Evolutionary conservation across 2,888 invertebrate genomes (phyloP), one percentile per base, ranked within the genome.

Genomic region (Dugesia japonica): DNA sequence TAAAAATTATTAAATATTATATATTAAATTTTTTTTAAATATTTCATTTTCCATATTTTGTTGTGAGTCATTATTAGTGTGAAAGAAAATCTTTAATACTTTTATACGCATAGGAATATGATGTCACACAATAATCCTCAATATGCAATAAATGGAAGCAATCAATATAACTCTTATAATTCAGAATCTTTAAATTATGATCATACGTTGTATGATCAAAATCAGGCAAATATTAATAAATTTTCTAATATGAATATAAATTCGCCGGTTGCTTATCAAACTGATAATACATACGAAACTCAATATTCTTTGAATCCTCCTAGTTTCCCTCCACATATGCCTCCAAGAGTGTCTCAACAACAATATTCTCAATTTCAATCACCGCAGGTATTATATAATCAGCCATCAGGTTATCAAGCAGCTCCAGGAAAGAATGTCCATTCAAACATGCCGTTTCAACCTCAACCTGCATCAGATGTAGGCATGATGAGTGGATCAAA

Each of bases 121-220:
- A 56, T 56, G 56, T 56, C 56, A 56, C 56, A 56, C 20, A 56
- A 56, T 56, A 56, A 56, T 56, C 56, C 56, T 56, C 56, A 56
- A 56, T 56, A 56, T n/a, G n/a, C 56, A 20, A 56, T 56, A 13
- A 56, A 56, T 56, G 56, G 56, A 56, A 56, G 17, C 56, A 56
- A 4, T 56, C 56, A 56, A 56, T 56, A 56, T 56, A n/a, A 4
- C 17, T n/a, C 56, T 9, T 56, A 56, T 56, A 56, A n/a, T 38
- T 17, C 38, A 38, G 38, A 38, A 38, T 9, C 17, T 38, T 17
- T 13, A 13, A 9, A 38, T 13, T 38, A 38, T 38, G 38, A 38
- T 38, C 9, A 38, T 38, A 13, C 9, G 9, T 38, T 13, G 9
- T 23, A n/a, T 20, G 56, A 20, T n/a, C n/a, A 4, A 9, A 56